Base-by-base conservation (phyloP, 2,888 invertebrate genomes). In the Lathronympha strigana region DNA sequence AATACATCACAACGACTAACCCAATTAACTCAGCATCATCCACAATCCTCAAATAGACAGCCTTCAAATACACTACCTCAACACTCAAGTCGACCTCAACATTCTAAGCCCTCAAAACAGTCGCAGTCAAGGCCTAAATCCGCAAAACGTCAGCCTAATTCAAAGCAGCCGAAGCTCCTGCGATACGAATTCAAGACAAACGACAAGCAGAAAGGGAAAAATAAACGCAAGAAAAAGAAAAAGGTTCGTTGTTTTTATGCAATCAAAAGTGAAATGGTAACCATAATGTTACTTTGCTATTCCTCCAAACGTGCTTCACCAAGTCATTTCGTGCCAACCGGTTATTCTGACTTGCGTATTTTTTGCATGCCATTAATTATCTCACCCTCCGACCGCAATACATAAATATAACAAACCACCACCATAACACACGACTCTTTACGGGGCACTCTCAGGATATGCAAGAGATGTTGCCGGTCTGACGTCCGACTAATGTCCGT, bases 221-320 rank as follows among this genome's bases (percentile, higher is more conserved):
- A 77, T 63, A 80, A 76, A 58, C 71, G 62, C 61, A 79, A 76
- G 50, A 61, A 53, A 21, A 60, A 50, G 58, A 79, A 77, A 68
- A 60, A 58, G n/a, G 81, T 80, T 69, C 69, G 2, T 73, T 45
- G 21, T 1, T 23, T 5, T 33, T 13, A n/a, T n/a, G n/a, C n/a
- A n/a, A n/a, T n/a, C n/a, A n/a, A n/a, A n/a, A n/a, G n/a, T n/a
- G n/a, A n/a, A n/a, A n/a, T n/a, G n/a, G n/a, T n/a, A n/a, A n/a
- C n/a, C n/a, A n/a, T n/a, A n/a, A n/a, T n/a, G n/a, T n/a, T n/a
- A n/a, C n/a, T n/a, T n/a, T n/a, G n/a, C n/a, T n/a, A n/a, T n/a
- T n/a, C n/a, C n/a, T n/a, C n/a, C n/a, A n/a, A n/a, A n/a, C n/a
- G n/a, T n/a, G n/a, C n/a, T n/a, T n/a, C n/a, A n/a, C n/a, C n/a